Conservation (phyloP, 1,140 invertebrate species). For the Hylyphantes graminicola region DNA sequence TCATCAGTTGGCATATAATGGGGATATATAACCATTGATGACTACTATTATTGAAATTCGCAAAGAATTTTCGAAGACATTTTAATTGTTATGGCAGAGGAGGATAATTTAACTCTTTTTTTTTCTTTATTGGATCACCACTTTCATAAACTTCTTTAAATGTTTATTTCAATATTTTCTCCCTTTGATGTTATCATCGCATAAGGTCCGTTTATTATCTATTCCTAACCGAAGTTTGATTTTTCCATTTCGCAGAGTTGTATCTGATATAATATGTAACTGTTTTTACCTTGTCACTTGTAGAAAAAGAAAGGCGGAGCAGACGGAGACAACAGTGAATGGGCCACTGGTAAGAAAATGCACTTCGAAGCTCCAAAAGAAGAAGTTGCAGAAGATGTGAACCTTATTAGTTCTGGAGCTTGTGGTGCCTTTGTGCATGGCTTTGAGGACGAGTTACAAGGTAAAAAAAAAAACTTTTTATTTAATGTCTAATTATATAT, state of each 20-base stretch:
- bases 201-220: too few species aligned
- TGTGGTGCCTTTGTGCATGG: constrained; percentile 99
- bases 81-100: too few species aligned
- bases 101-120: too few species aligned
- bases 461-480: constrained; percentile 68
- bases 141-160: too few species aligned
- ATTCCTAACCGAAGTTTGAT: constrained; percentile 11
- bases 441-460: constrained; percentile 96
- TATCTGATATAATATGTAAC: not conserved
- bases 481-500: too few species aligned
- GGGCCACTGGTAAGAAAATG: constrained; percentile 92
- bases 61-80: too few species aligned
- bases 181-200: not conserved
- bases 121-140: too few species aligned
- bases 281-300: too few species aligned
- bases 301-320: constrained; percentile 75
- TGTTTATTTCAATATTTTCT: too few species aligned
- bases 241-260: constrained; percentile 27
- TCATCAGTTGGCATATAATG: too few species aligned
- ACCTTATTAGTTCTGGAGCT: constrained; percentile 89
- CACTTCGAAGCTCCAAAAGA: constrained; percentile 88
- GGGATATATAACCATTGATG: too few species aligned
- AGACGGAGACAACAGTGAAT: constrained; percentile 86
- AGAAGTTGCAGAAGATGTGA: constrained; percentile 81
- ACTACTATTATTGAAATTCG: too few species aligned